A percentile compares a stretch with the other conserved stretches of the same genome.
phyloP scores from a whole-genome alignment of 92 coral and sea anemone genomes.

The Micromussa lordhowensis region DNA sequence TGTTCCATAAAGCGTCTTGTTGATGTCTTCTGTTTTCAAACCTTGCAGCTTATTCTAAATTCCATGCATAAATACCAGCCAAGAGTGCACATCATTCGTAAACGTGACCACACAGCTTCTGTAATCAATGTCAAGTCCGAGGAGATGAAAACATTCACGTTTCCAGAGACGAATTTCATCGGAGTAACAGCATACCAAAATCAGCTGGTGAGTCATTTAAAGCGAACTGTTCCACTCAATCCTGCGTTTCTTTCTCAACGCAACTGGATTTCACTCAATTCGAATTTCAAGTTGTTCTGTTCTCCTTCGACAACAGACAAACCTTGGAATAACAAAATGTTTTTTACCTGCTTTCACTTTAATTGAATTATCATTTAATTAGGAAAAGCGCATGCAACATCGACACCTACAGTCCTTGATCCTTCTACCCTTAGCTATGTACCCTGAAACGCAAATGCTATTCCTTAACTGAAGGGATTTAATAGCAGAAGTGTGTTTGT shows the following conservation, averaged over 20 bases:
- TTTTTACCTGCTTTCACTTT: not conserved
- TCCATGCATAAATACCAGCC: slow-evolving; percentile 99
- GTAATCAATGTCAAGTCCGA: slow-evolving; percentile 95
- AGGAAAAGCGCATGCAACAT: slow-evolving; percentile 45
- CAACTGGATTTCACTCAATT: not conserved
- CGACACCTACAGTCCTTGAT: not conserved
- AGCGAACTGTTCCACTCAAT: not conserved
- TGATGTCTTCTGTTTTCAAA: slow-evolving; percentile 11
- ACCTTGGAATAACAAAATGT: not conserved
- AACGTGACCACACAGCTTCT: slow-evolving; percentile 96
- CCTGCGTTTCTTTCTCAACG: not conserved
- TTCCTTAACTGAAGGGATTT: not conserved
- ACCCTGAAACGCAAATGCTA: not conserved
- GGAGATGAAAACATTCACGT: slow-evolving; percentile 92
- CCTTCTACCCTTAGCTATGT: not conserved
- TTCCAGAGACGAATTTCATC: slow-evolving; percentile 89
- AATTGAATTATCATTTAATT: slow-evolving; percentile 48
- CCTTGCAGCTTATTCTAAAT: slow-evolving; percentile 84
- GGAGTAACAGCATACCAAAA: slow-evolving; percentile 98
- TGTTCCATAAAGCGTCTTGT: not conserved
- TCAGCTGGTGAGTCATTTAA: slow-evolving; percentile 78
- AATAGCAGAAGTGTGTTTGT: not conserved
- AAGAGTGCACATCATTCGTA: slow-evolving; percentile 88
- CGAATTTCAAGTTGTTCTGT: not conserved
- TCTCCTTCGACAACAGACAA: not conserved